Evolutionary conservation across 2,888 invertebrate species (phyloP).

Genomic region (Aromia moschata): DNA sequence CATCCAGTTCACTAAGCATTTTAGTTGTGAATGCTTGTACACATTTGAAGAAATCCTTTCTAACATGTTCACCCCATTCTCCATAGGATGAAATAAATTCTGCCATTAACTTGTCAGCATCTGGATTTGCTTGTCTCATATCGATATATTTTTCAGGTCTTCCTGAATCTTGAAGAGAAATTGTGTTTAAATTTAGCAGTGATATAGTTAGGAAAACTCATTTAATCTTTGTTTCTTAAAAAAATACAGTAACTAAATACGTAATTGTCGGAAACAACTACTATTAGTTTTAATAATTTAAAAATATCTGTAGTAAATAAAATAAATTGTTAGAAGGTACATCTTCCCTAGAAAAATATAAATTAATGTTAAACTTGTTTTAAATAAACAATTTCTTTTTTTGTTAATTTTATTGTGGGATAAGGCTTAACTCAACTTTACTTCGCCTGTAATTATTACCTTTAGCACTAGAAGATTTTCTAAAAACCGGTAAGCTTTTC

Average conservation of each 20-base stretch:
- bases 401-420: too few relatives aligned
- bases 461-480: constrained; percentile 72
- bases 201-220: too few relatives aligned
- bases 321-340: too few relatives aligned
- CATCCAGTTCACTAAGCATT: constrained; percentile 69
- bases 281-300: too few relatives aligned
- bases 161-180: constrained; percentile 58
- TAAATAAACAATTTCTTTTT: too few relatives aligned
- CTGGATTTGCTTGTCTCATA: constrained; percentile 62
- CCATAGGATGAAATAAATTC: constrained; percentile 54
- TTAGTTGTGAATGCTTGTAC: constrained; percentile 74
- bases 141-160: constrained; percentile 60
- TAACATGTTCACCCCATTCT: constrained; percentile 64
- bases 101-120: constrained; percentile 64
- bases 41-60: constrained; percentile 74
- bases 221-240: not conserved
- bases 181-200: too few relatives aligned
- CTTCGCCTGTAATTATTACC: constrained; percentile 63
- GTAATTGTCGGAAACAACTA: too few relatives aligned
- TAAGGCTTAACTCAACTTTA: too few relatives aligned
- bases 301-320: too few relatives aligned
- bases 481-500: constrained; percentile 73
- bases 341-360: too few relatives aligned
- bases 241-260: too few relatives aligned
- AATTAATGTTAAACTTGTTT: too few relatives aligned